A percentile compares a stretch with the other conserved stretches of the same genome.
Conservation (phyloP, 2,888 invertebrate genomes). For the Ormyrus rosae region DNA sequence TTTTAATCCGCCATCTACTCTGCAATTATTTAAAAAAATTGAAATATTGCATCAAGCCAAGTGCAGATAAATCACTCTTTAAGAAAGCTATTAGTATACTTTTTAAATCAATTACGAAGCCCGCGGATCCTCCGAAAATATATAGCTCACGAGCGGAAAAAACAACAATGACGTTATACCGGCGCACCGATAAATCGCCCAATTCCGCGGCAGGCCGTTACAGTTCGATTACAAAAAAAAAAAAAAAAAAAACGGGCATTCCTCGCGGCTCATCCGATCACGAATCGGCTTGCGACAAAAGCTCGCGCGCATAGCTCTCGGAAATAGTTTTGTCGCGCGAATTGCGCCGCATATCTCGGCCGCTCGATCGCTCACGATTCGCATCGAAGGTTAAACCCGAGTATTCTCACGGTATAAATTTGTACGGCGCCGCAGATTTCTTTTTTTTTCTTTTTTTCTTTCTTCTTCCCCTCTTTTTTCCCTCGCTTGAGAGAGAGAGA, state of each 20-base stretch:
- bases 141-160: too few relatives aligned
- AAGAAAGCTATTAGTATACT: too few relatives aligned
- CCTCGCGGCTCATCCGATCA: conserved; percentile 10
- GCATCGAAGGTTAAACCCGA: conserved; percentile 15
- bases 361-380: background rate
- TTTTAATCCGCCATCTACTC: too few relatives aligned
- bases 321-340: conserved; percentile 33
- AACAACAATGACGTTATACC: too few relatives aligned
- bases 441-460: background rate
- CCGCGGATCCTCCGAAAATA: too few relatives aligned
- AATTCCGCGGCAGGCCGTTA: background rate
- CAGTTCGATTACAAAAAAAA: background rate
- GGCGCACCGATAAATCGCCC: too few relatives aligned
- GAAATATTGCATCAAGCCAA: too few relatives aligned
- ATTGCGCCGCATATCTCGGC: conserved; percentile 6
- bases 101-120: too few relatives aligned
- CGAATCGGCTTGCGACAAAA: conserved; percentile 7
- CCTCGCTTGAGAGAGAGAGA: too few relatives aligned
- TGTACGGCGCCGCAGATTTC: background rate
- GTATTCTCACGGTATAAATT: conserved; percentile 19
- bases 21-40: too few relatives aligned
- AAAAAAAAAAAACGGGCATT: background rate
- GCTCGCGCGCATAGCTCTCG: background rate
- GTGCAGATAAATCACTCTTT: too few relatives aligned
- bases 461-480: too few relatives aligned